These are phyloP conservation scores for Sebastes itinus DNA, from an alignment of 2,797 vertebrate genomes.

Conservation along the genomic window DNA sequence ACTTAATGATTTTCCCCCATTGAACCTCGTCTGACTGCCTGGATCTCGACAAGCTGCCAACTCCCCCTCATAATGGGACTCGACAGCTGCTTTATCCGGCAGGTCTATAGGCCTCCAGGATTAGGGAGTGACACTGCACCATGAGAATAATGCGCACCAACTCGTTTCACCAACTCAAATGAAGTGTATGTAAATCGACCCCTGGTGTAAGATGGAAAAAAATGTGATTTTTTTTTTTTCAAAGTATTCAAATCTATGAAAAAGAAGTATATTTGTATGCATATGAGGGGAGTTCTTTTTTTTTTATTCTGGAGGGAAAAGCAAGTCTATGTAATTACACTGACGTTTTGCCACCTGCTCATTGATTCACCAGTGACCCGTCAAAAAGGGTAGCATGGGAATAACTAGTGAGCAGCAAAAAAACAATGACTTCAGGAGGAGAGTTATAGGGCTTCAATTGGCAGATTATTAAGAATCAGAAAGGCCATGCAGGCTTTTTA, in stretches of 20 bases:
- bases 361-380: conserved; percentile 99
- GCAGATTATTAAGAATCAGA: conserved; percentile 59
- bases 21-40: conserved; percentile 88
- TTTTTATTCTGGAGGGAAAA: conserved; percentile 72
- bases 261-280: conserved; percentile 85
- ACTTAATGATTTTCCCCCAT: conserved; percentile 93
- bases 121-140: conserved; percentile 88
- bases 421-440: conserved; percentile 70
- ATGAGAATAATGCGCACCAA: conserved; percentile 83
- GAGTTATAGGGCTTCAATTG: conserved; percentile 64
- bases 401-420: conserved; percentile 79
- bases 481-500: conserved; percentile 31
- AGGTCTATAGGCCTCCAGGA: conserved; percentile 87
- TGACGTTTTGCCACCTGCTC: conserved; percentile 97
- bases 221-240: conserved; percentile 76
- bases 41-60: conserved; percentile 89
- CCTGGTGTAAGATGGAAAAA: conserved; percentile 78
- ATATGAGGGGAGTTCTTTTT: conserved; percentile 77
- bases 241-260: conserved; percentile 80
- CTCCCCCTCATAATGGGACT: conserved; percentile 88
- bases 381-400: conserved; percentile 99
- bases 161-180: conserved; percentile 85
- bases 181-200: conserved; percentile 86
- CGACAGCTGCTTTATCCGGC: conserved; percentile 89
- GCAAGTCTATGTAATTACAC: conserved; percentile 93